Evolutionary conservation across 2,888 invertebrate genomes (phyloP).

Genomic region (Pandemis cinnamomeana): DNA sequence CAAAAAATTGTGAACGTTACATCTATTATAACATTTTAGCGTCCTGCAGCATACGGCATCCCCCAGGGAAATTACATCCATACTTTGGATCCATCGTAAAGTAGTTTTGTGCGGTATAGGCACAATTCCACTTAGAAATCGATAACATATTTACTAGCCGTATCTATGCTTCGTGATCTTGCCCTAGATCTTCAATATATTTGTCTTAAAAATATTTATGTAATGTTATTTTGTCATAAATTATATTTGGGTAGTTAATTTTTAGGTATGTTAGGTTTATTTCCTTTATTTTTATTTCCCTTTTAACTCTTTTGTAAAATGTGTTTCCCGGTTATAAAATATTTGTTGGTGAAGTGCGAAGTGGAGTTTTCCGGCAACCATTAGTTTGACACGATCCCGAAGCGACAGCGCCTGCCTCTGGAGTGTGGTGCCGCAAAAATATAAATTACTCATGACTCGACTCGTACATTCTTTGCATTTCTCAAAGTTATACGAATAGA

Average conservation of each 20-base stretch:
- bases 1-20: conserved; percentile 26
- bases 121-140: conserved; percentile 31
- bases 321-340: conserved; percentile 15
- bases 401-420: conserved; percentile 11
- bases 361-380: conserved; percentile 25
- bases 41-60: conserved; percentile 23
- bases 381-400: conserved; percentile 19
- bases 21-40: conserved; percentile 36
- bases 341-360: conserved; percentile 11
- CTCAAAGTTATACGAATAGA: conserved; percentile 32
- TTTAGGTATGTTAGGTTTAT: neutral
- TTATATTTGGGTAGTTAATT: neutral
- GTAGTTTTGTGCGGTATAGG: conserved; percentile 30
- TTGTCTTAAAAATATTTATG: too few relatives aligned
- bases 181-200: neutral
- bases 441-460: conserved; percentile 39
- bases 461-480: conserved; percentile 29
- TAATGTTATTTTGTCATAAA: too few relatives aligned
- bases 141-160: conserved; percentile 18
- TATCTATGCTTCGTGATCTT: neutral
- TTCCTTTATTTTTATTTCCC: neutral
- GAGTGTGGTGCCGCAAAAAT: conserved; percentile 23
- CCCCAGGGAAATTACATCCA: conserved; percentile 40
- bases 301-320: neutral
- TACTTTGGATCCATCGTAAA: conserved; percentile 38